Percentiles rank a stretch among this genome's conserved stretches.
These are phyloP conservation scores for Salminus brasiliensis DNA, from an alignment of 2,113 vertebrate species.

Conservation along the genomic window DNA sequence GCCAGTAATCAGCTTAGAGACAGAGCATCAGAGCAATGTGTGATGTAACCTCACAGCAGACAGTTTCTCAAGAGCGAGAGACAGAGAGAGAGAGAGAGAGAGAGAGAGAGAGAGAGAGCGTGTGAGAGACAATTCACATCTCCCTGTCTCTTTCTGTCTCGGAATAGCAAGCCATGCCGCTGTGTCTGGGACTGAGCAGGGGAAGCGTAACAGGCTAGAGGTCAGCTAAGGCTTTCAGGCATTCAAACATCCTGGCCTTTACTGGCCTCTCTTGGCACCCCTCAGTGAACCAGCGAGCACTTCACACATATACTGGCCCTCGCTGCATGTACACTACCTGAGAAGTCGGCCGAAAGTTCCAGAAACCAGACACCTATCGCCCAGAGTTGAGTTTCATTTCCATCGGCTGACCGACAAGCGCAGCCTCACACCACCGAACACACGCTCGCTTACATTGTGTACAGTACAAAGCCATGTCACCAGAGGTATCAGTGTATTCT, in stretches of 20 bases:
- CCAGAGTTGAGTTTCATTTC: slow-evolving; percentile 26
- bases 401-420: slow-evolving; percentile 32
- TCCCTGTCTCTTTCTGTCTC: not conserved
- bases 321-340: not conserved
- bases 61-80: slow-evolving; percentile 3
- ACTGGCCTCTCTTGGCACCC: too few species aligned
- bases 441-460: slow-evolving; percentile 10
- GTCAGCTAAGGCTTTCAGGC: slow-evolving; percentile 9
- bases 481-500: slow-evolving; percentile 11
- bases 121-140: not conserved
- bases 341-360: slow-evolving; percentile 12
- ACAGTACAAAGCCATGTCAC: slow-evolving; percentile 20
- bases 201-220: not conserved
- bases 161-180: not conserved
- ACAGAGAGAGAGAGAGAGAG: not conserved
- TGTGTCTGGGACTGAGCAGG: not conserved
- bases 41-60: slow-evolving; percentile 40
- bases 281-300: not conserved
- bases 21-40: not conserved
- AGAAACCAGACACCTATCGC: slow-evolving; percentile 21
- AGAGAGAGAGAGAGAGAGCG: not conserved
- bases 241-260: not conserved
- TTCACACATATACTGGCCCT: not conserved
- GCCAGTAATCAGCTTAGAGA: slow-evolving; percentile 33
- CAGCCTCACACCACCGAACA: not conserved